Evolutionary conservation across 2,888 invertebrate genomes (phyloP).

Genomic region (Rhagophthalmus giganteus): DNA sequence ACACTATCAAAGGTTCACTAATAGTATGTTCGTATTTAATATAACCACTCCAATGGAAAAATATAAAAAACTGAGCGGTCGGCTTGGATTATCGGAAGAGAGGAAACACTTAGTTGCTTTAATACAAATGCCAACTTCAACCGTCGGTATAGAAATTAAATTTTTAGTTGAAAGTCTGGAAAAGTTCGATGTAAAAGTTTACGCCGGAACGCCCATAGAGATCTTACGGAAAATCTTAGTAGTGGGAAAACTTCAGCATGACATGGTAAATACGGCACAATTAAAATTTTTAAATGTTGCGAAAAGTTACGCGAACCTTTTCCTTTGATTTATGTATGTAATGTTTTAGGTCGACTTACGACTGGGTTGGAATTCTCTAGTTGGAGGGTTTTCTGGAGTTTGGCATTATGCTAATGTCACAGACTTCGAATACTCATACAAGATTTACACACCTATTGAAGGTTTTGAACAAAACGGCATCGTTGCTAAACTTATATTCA

Average conservation of each 20-base stretch:
- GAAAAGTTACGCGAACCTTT: too few relatives aligned
- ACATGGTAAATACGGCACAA: constrained; percentile 62
- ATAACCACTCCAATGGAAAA: constrained; percentile 74
- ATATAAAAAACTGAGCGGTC: constrained; percentile 65
- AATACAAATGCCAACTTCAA: constrained; percentile 69
- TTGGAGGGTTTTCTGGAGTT: constrained; percentile 76
- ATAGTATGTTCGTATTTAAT: constrained; percentile 75
- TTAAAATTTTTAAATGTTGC: too few relatives aligned
- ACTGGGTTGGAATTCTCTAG: constrained; percentile 73
- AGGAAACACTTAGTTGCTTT: constrained; percentile 74
- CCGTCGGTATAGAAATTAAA: constrained; percentile 69
- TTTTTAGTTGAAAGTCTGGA: constrained; percentile 64
- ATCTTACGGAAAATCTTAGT: constrained; percentile 67
- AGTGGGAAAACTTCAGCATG: constrained; percentile 68
- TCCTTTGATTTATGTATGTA: constrained; percentile 11
- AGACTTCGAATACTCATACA: constrained; percentile 78
- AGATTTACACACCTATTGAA: constrained; percentile 76
- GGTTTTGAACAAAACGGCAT: constrained; percentile 78
- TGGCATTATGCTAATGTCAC: constrained; percentile 71
- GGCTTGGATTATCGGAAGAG: constrained; percentile 72
- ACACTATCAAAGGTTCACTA: constrained; percentile 70
- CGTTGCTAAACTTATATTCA: constrained; percentile 69
- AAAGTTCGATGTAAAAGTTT: constrained; percentile 74
- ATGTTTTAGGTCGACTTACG: constrained; percentile 68
- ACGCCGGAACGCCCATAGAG: constrained; percentile 74